Base-by-base conservation (phyloP, 2,797 vertebrate genomes). In the Halcyon badia region DNA sequence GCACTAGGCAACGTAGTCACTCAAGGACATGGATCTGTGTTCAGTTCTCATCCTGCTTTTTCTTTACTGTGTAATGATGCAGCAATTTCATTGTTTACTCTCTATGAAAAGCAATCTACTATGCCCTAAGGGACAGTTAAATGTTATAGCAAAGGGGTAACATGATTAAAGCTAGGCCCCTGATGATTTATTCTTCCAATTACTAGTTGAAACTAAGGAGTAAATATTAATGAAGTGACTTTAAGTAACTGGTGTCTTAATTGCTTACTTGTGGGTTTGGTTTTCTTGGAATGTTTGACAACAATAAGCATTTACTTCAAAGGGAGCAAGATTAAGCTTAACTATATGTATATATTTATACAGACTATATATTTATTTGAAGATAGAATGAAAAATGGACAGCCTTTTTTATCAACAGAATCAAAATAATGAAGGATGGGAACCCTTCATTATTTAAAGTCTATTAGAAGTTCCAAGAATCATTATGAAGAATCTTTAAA, bases 341-440 rank as follows among this genome's bases (percentile, higher is more conserved):
- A 37, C 16, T 44, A 8, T 35, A 13, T 44, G 9, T 28, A 6
- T 33, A 3, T 82, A 58, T 78, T 57, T 60, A 44, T 15, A 58
- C 3, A 56, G 18, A 54, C 3, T 48, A n/a, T 33, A 64, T 52
- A 44, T 12, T 24, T 39, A 65, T 51, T 81, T 72, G 56, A 76
- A 91, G 10, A 58, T 5, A 11, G 18, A 12, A 31, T 52, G 11
- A 77, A 65, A 46, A 81, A 72, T 12, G 31, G 5, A 5, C 9
- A 2, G 4, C 17, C 19, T 61, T 91, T 92, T 77, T 72, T 33
- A 25, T 77, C 87, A 46, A n/a, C 42, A 98, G 94, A 95, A 97
- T 33, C 95, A 97, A 71, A 93, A 91, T 61, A 97, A 96, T 49
- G 78, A 98, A 51, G 97, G 96, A 66, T 98, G 94, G 97, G 60